These are phyloP conservation scores for Plebejus melissa DNA, from an alignment of 2,888 invertebrate species.

Conservation along the genomic window DNA sequence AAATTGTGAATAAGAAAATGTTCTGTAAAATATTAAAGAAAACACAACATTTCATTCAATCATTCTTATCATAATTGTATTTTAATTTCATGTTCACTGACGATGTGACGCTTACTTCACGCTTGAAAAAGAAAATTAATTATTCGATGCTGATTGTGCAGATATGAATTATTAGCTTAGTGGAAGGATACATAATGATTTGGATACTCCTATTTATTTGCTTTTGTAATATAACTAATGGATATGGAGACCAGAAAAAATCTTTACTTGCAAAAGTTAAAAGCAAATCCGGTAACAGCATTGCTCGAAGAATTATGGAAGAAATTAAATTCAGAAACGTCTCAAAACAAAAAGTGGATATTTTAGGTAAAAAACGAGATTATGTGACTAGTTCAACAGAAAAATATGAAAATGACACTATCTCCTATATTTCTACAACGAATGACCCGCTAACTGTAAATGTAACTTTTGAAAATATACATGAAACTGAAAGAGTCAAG, in stretches of 20 bases:
- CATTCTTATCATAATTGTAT: constrained; percentile 19
- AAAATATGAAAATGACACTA: constrained; percentile 49
- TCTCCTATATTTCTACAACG: constrained; percentile 29
- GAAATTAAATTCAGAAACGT: constrained; percentile 46
- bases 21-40: background rate
- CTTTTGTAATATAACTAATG: constrained; percentile 36
- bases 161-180: constrained; percentile 39
- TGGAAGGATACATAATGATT: constrained; percentile 43
- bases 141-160: background rate
- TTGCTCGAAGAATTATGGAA: constrained; percentile 56
- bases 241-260: constrained; percentile 58
- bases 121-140: constrained; percentile 10
- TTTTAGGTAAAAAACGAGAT: constrained; percentile 48
- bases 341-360: constrained; percentile 42
- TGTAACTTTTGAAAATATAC: background rate
- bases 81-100: constrained; percentile 14
- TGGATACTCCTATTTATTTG: constrained; percentile 41
- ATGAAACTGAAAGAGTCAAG: background rate
- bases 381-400: constrained; percentile 52
- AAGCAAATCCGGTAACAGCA: constrained; percentile 52
- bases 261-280: constrained; percentile 58
- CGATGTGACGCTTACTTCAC: background rate
- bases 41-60: constrained; percentile 11
- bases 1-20: background rate
- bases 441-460: background rate